Base-by-base conservation (phyloP, 2,888 invertebrate species). In the Agrotis ipsilon region DNA sequence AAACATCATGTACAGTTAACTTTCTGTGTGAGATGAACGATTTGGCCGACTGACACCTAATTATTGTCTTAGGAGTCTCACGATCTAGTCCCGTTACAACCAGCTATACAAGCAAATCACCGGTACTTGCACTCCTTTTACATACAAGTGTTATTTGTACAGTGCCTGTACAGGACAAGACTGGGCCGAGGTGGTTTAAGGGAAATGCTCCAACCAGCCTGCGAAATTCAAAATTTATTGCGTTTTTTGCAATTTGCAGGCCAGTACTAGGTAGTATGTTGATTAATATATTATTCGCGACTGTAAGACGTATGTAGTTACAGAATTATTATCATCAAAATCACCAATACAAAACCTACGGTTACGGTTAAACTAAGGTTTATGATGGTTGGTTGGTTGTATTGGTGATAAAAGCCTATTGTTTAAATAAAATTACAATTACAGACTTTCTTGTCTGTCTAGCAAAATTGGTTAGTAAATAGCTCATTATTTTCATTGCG, bases 21-120 rank as follows among this genome's bases (percentile, higher is more conserved):
- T 84, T 83, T 85, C 87, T 89, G 85, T 88, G 72, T 83, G 82
- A 90, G 88, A 92, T 89, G 91, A 93, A 89, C 88, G 87, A 90
- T 88, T 72, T 91, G 94, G 87, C 94, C 94, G 88, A 95, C 94
- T 95, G 91, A 93, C 94, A 94, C 86, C 90, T 90, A 90, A 84
- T 84, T 68, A 93, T 93, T 93, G 93, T 93, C 89, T 91, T 80
- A 80, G 84, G 80, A 85, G 68, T 86, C 83, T 86, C 88, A 88
- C 87, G 82, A 89, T 86, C 75, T 78, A 82, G 88, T 92, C 92
- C 94, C 94, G 94, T 90, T 94, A 94, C 85, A 78, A 75, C 69
- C 72, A 82, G 70, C 80, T 81, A 72, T 71, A 75, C 78, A 80
- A 80, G 75, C 72, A 75, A 83, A 65, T 73, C 67, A 78, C 74